Evolutionary conservation across 2,797 vertebrate genomes (phyloP), one percentile per base, ranked within the genome.

Genomic region (Hyperoplus immaculatus): DNA sequence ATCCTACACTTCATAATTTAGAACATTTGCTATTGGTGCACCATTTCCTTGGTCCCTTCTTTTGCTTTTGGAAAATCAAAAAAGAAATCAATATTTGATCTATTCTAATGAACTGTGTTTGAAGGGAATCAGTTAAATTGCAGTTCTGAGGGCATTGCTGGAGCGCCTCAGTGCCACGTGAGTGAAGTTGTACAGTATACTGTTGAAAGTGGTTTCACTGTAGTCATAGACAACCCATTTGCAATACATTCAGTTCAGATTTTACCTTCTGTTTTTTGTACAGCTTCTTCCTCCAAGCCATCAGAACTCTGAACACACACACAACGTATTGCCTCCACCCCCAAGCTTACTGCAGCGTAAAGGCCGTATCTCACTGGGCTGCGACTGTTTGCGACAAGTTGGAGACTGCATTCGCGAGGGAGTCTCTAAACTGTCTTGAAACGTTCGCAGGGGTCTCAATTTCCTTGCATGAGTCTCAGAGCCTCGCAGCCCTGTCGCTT

Each of bases 201-300:
- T 88, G 84, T 87, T 70, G 82, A 74, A 82, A 80, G 81, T 83
- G 88, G 81, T 75, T 86, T 72, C 21, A 7, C 10, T 74, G 84
- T 61, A 89, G 83, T 29, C 29, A 29, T 75, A 73, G 49, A 84
- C 75, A 72, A 75, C 41, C 68, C 85, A 81, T 85, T 85, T 77
- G 62, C 68, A 75, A 66, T 56, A 14, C 69, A 80, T 41, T 60
- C 70, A 12, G 11, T 21, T 49, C 39, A 50, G 62, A 78, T 81
- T 75, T 75, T 69, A 81, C 80, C 72, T 69, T 87, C 79, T 29
- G 29, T 29, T 29, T 29, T 29, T 29, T 29, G 21, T 29, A 29
- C 29, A 29, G 29, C 29, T 29, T 29, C 29, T 29, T 29, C 29
- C 29, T 29, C 29, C 29, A 29, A 29, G 29, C 29, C 29, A 29